These are phyloP conservation scores for Acheta domesticus DNA, from an alignment of 2,888 invertebrate species.

Conservation along the genomic window DNA sequence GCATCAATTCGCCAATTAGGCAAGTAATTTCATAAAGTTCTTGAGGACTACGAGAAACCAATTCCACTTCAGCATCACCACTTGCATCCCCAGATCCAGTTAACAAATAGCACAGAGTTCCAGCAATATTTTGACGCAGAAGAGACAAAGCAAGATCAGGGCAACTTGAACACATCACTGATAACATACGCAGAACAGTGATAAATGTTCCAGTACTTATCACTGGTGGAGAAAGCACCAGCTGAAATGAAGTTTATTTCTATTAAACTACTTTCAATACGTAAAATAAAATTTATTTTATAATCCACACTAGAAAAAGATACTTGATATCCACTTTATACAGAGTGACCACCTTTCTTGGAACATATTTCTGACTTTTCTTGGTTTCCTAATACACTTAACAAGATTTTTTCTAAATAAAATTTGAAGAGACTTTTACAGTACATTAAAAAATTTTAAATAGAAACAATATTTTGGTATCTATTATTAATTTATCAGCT, in stretches of 20 bases:
- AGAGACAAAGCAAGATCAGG: conserved; percentile 89
- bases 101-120: conserved; percentile 88
- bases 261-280: not conserved
- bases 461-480: too few species aligned
- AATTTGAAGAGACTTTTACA: too few species aligned
- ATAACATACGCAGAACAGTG: conserved; percentile 92
- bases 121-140: conserved; percentile 91
- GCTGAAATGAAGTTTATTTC: conserved; percentile 49
- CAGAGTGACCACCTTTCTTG: too few species aligned
- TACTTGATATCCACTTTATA: too few species aligned
- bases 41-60: conserved; percentile 88
- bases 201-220: conserved; percentile 94
- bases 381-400: too few species aligned
- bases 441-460: too few species aligned
- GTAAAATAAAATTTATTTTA: not conserved
- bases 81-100: conserved; percentile 75
- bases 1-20: conserved; percentile 95
- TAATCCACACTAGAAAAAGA: too few species aligned
- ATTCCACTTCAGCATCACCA: conserved; percentile 66
- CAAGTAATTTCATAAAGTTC: conserved; percentile 97
- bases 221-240: conserved; percentile 92
- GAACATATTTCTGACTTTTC: too few species aligned
- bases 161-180: conserved; percentile 93
- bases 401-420: too few species aligned
- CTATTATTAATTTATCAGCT: too few species aligned